phyloP scores from a whole-genome alignment of 2,113 vertebrate genomes.

The Salminus brasiliensis region DNA sequence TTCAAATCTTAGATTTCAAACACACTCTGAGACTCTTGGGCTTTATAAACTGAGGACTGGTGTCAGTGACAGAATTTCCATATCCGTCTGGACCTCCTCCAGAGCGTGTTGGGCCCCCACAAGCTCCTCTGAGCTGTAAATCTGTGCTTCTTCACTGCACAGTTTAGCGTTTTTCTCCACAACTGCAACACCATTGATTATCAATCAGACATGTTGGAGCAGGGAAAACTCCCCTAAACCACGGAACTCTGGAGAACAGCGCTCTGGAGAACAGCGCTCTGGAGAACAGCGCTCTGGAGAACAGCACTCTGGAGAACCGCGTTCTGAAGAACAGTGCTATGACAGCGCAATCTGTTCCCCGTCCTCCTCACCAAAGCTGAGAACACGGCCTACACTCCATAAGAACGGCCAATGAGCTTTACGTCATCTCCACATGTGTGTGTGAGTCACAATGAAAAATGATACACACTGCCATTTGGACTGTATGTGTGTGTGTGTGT shows the following conservation, averaged over 20 bases:
- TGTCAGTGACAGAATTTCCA: no score
- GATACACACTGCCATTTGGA: conserved; percentile 2
- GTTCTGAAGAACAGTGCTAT: conserved; percentile 1
- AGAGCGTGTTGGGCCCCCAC: no score
- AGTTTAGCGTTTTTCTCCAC: neutral
- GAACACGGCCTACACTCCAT: conserved; percentile 17
- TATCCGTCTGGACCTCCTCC: no score
- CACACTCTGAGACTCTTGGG: no score
- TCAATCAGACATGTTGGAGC: neutral
- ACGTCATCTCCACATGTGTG: conserved; percentile 32
- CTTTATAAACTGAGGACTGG: no score
- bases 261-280: conserved; percentile 2
- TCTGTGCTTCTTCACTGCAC: neutral
- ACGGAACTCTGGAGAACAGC: no score
- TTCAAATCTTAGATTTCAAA: no score
- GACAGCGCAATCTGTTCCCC: conserved; percentile 44
- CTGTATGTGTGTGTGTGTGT: neutral
- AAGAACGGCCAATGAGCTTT: conserved; percentile 15
- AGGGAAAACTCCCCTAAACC: neutral
- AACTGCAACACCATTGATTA: neutral
- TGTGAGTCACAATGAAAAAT: conserved; percentile 41
- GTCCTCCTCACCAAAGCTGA: conserved; percentile 31
- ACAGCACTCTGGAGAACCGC: conserved; percentile 11
- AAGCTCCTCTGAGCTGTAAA: neutral
- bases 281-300: conserved; percentile 26